Percentiles rank a stretch among this genome's conserved stretches.
Evolutionary conservation across 1,140 invertebrate species (phyloP).

Genomic region (Diplogasteroides magnus): DNA sequence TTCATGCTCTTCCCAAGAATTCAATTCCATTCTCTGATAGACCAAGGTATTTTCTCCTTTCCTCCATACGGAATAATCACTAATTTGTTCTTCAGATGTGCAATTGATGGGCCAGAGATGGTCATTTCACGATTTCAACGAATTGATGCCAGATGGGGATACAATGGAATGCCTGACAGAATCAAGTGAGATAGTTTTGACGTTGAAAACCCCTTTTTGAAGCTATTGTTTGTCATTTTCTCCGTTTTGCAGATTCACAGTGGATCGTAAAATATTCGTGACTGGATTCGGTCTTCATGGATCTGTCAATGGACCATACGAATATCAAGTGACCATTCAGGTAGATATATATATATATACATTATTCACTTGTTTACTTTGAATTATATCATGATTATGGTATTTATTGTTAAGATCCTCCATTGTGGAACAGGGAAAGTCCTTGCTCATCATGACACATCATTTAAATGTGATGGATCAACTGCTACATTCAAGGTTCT

Average conservation of each 20-base stretch:
- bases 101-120: slow-evolving; percentile 76
- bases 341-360: slow-evolving; percentile 25
- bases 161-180: slow-evolving; percentile 76
- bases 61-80: not conserved
- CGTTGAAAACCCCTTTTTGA: slow-evolving; percentile 6
- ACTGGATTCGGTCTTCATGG: slow-evolving; percentile 83
- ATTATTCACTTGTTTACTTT: slow-evolving; percentile 5
- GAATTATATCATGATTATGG: too few relatives aligned
- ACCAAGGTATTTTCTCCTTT: not conserved
- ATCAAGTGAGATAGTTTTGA: slow-evolving; percentile 64
- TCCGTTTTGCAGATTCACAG: slow-evolving; percentile 70
- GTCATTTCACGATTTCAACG: slow-evolving; percentile 74
- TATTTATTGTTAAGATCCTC: slow-evolving; percentile 65
- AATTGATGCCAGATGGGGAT: slow-evolving; percentile 78
- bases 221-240: too few relatives aligned
- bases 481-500: slow-evolving; percentile 66
- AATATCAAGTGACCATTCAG: slow-evolving; percentile 75
- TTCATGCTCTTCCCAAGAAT: not conserved
- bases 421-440: slow-evolving; percentile 72
- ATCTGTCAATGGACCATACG: slow-evolving; percentile 73
- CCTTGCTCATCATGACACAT: slow-evolving; percentile 71
- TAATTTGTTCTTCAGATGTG: slow-evolving; percentile 64
- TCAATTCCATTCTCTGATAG: not conserved
- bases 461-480: slow-evolving; percentile 74
- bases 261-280: slow-evolving; percentile 75